Evolutionary conservation across 1,140 invertebrate genomes (phyloP).

Genomic region (Kradibia gibbosae): DNA sequence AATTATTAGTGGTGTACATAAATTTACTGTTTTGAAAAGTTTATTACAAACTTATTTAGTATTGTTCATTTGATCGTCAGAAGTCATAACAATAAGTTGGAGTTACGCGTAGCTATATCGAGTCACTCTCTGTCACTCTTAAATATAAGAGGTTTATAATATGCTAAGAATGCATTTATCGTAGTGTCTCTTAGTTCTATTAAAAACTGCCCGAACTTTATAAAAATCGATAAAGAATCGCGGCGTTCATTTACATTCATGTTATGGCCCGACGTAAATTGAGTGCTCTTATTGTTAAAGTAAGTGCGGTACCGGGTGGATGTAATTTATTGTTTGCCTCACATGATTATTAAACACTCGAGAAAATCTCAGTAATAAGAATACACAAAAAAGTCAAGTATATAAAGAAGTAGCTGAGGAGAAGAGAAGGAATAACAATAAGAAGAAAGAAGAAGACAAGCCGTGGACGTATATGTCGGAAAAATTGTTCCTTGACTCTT

Average conservation of each 20-base stretch:
- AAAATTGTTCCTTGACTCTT: neutral
- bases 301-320: neutral
- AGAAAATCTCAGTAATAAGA: conserved; percentile 1
- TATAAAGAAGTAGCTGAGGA: too few relatives aligned
- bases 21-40: neutral
- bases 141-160: neutral
- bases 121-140: neutral
- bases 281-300: neutral
- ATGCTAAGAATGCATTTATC: neutral
- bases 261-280: neutral
- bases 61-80: neutral
- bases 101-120: neutral
- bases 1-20: too few relatives aligned
- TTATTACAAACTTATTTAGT: neutral
- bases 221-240: neutral
- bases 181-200: neutral
- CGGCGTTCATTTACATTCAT: neutral
- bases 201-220: neutral
- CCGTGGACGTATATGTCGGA: neutral
- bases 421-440: neutral
- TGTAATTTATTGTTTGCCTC: neutral
- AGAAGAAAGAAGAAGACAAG: neutral
- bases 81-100: neutral
- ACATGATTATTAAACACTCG: neutral
- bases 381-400: neutral